phyloP scores from a whole-genome alignment of 2,888 invertebrate genomes.

The Timema podura region DNA sequence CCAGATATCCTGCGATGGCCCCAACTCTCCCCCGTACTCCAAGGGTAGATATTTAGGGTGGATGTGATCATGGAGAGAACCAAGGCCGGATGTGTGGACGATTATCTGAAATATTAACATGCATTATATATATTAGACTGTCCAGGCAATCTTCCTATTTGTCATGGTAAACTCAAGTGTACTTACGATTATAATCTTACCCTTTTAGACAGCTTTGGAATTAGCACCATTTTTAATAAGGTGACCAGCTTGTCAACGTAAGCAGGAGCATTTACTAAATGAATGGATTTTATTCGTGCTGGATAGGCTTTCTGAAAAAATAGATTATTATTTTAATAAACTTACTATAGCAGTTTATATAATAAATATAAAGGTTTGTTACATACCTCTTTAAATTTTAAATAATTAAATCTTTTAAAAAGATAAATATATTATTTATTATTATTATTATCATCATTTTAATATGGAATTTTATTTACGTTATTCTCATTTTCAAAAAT shows the following conservation, averaged over 20 bases:
- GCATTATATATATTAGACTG: too few species aligned
- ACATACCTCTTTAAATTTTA: too few species aligned
- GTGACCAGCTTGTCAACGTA: conserved; percentile 36
- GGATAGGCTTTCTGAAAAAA: conserved; percentile 18
- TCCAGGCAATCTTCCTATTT: not conserved
- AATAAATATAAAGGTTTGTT: too few species aligned
- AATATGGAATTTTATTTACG: too few species aligned
- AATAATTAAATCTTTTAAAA: too few species aligned
- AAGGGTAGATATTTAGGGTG: conserved; percentile 43
- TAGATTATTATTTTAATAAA: too few species aligned
- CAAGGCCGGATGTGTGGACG: conserved; percentile 38
- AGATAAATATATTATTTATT: too few species aligned
- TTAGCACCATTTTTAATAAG: conserved; percentile 34
- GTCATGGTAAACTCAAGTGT: not conserved
- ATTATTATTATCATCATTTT: too few species aligned
- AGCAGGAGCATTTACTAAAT: conserved; percentile 39
- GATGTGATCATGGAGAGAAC: conserved; percentile 44
- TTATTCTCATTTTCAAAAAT: too few species aligned
- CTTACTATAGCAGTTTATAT: too few species aligned
- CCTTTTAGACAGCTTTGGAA: conserved; percentile 36
- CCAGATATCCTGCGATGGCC: conserved; percentile 28
- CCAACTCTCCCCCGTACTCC: conserved; percentile 45
- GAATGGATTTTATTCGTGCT: conserved; percentile 38
- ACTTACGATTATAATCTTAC: conserved; percentile 15
- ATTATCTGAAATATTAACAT: conserved; percentile 30